Evolutionary conservation across 2,113 vertebrate species (phyloP).

Genomic region (Micronycteris hirsuta): DNA sequence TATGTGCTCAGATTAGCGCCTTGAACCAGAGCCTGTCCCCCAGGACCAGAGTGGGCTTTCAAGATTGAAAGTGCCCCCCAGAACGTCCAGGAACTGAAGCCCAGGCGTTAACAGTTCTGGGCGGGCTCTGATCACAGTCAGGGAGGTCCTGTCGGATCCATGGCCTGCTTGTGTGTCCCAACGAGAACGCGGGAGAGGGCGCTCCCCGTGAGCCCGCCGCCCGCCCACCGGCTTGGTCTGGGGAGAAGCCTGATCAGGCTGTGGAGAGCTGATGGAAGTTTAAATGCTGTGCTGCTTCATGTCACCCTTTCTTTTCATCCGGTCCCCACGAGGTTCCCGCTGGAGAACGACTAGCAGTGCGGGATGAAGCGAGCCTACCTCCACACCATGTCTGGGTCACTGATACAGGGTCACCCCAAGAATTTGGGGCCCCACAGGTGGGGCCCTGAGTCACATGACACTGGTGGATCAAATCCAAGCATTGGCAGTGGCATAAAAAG

Average conservation of each 20-base stretch:
- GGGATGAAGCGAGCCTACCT: neutral
- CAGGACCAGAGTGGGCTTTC: neutral
- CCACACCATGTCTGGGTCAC: neutral
- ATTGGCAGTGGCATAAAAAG: neutral
- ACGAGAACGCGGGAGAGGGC: neutral
- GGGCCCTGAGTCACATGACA: neutral
- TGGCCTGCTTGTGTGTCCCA: neutral
- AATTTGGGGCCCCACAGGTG: neutral
- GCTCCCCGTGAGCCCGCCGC: neutral
- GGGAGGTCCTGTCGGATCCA: neutral
- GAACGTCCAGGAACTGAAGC: neutral
- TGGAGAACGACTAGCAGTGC: neutral
- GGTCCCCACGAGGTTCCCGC: neutral
- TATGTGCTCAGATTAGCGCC: neutral
- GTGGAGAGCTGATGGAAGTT: neutral
- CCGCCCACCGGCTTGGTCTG: neutral
- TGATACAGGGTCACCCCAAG: neutral
- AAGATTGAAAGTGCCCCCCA: neutral
- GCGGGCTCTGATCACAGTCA: neutral
- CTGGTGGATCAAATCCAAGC: neutral
- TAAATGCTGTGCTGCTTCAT: neutral
- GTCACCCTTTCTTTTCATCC: neutral
- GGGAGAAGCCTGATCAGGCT: neutral
- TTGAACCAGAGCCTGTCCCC: neutral
- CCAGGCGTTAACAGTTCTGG: neutral